Evolutionary conservation across 2,797 vertebrate species (phyloP).

Genomic region (Delichon dasypus): DNA sequence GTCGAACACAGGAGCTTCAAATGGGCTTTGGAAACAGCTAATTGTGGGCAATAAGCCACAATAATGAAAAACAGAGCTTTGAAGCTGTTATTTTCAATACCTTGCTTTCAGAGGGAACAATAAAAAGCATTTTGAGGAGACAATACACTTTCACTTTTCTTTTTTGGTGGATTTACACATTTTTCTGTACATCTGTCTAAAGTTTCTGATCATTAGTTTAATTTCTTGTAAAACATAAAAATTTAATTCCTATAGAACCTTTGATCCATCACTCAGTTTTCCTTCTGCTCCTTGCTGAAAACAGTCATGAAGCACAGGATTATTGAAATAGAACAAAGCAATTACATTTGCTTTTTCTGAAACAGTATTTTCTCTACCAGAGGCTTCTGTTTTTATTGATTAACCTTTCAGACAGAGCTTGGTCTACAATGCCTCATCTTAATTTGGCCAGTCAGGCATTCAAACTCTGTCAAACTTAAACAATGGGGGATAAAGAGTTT

Average conservation of each 20-base stretch:
- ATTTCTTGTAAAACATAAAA: slow-evolving; percentile 4
- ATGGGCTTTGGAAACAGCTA: neutral
- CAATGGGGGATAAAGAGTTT: neutral
- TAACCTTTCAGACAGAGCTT: neutral
- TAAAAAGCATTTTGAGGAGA: slow-evolving; percentile 1
- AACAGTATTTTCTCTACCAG: neutral
- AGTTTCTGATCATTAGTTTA: neutral
- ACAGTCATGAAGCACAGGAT: neutral
- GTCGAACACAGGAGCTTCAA: neutral
- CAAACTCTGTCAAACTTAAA: neutral
- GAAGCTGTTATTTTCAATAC: neutral
- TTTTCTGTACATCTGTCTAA: neutral
- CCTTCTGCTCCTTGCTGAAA: neutral
- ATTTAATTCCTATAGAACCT: neutral
- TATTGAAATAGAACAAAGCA: neutral
- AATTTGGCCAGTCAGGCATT: neutral
- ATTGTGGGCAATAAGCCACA: slow-evolving; percentile 7
- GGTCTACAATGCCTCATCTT: neutral
- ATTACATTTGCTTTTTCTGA: neutral
- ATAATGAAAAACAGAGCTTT: slow-evolving; percentile 54
- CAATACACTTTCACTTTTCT: neutral
- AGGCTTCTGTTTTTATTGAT: neutral
- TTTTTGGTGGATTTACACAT: neutral
- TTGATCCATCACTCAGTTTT: neutral
- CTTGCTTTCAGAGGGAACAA: slow-evolving; percentile 13